phyloP scores from a whole-genome alignment of 2,888 invertebrate species.

The Eristalinus aeneus region DNA sequence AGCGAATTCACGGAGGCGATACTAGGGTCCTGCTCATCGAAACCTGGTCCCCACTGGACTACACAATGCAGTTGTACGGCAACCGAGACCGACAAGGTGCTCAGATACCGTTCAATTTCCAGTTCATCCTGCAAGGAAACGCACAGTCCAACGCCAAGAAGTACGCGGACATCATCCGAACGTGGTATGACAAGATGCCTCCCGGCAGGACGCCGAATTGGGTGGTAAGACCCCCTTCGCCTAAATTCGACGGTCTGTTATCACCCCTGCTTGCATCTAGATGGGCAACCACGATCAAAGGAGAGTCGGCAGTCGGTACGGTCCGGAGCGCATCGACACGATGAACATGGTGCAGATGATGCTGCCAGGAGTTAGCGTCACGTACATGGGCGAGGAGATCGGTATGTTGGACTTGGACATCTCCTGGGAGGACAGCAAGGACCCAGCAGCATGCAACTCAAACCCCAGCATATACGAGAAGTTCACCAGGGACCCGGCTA shows the following conservation, averaged over 20 bases:
- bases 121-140: constrained; percentile 83
- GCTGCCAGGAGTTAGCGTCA: constrained; percentile 84
- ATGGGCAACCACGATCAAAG: constrained; percentile 87
- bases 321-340: constrained; percentile 86
- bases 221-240: constrained; percentile 82
- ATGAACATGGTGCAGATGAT: constrained; percentile 88
- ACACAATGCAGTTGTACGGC: constrained; percentile 84
- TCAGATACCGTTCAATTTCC: constrained; percentile 86
- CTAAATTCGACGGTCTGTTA: neutral
- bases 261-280: constrained; percentile 77
- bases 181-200: constrained; percentile 84
- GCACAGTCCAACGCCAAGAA: constrained; percentile 81
- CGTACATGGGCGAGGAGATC: constrained; percentile 82
- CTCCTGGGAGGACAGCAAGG: constrained; percentile 83
- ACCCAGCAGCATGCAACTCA: constrained; percentile 82
- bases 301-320: constrained; percentile 85
- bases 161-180: constrained; percentile 82
- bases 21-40: constrained; percentile 84
- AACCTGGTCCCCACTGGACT: constrained; percentile 82
- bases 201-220: constrained; percentile 83
- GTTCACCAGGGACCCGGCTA: constrained; percentile 84
- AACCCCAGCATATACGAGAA: constrained; percentile 82
- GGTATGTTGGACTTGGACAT: constrained; percentile 81
- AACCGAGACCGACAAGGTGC: constrained; percentile 81
- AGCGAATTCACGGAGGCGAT: constrained; percentile 79